phyloP scores from a whole-genome alignment of 2,797 vertebrate species.

The Myotis planiceps region DNA sequence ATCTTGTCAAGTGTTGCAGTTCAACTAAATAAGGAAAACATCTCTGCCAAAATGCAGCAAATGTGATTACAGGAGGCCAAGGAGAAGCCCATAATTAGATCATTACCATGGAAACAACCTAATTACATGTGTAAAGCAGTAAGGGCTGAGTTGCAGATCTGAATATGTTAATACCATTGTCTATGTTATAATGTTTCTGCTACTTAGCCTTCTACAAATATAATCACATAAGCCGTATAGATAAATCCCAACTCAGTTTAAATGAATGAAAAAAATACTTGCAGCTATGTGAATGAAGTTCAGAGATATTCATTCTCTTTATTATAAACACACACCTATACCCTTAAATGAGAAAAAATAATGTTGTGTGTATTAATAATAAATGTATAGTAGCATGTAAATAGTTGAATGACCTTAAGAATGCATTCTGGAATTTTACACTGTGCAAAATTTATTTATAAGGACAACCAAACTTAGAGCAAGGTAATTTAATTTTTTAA shows the following conservation, averaged over 20 bases:
- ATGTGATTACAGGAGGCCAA: conserved; percentile 90
- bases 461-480: background rate
- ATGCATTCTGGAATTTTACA: conserved; percentile 47
- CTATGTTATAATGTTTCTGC: conserved; percentile 73
- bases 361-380: conserved; percentile 36
- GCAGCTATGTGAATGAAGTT: conserved; percentile 61
- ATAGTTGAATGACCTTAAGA: background rate
- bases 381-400: conserved; percentile 43
- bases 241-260: conserved; percentile 66
- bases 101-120: conserved; percentile 92
- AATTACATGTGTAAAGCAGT: conserved; percentile 90
- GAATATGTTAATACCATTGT: conserved; percentile 86
- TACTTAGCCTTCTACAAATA: conserved; percentile 61
- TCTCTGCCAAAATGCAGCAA: conserved; percentile 89
- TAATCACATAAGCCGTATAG: conserved; percentile 67
- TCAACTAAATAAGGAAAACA: conserved; percentile 88
- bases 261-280: conserved; percentile 70
- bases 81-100: conserved; percentile 90
- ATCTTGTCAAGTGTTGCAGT: conserved; percentile 87
- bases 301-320: conserved; percentile 16
- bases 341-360: conserved; percentile 38
- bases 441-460: conserved; percentile 35
- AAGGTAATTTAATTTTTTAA: conserved; percentile 41
- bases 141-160: conserved; percentile 83
- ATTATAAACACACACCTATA: conserved; percentile 51